These are phyloP conservation scores for Agrotis segetum DNA, from an alignment of 2,888 invertebrate species.

Conservation along the genomic window DNA sequence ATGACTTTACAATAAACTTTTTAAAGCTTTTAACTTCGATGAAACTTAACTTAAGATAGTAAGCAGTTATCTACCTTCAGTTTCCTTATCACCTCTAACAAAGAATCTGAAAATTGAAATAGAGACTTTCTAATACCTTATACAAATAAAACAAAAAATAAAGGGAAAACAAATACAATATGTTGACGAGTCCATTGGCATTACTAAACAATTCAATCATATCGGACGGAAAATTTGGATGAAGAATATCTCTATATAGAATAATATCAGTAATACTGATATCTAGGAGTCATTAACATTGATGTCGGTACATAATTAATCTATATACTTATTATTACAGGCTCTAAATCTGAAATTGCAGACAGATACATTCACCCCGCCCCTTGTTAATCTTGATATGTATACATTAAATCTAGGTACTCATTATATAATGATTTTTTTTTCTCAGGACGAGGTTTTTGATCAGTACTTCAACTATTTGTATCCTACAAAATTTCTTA, in stretches of 20 bases:
- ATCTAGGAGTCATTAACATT: constrained; percentile 26
- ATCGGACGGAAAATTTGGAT: constrained; percentile 20
- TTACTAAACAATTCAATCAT: constrained; percentile 17
- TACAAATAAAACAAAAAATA: no score
- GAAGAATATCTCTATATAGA: constrained; percentile 18
- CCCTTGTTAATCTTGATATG: constrained; percentile 13
- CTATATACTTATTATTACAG: constrained; percentile 18
- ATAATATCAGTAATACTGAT: constrained; percentile 40
- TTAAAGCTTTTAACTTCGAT: no score
- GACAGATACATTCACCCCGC: constrained; percentile 21
- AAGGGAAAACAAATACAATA: background rate
- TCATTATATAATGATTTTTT: background rate
- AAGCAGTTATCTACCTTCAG: background rate
- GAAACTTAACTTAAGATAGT: background rate
- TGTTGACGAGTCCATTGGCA: background rate
- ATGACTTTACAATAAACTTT: no score
- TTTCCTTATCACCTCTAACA: background rate
- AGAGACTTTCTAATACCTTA: no score
- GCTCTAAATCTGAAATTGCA: constrained; percentile 36
- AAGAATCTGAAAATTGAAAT: no score
- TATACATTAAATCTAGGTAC: background rate
- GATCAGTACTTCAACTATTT: no score
- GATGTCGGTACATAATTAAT: constrained; percentile 21
- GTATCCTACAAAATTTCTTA: no score
- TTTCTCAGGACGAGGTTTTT: no score